These are phyloP conservation scores for Muntiacus reevesi DNA, from an alignment of 2,113 vertebrate genomes.

Conservation along the genomic window DNA sequence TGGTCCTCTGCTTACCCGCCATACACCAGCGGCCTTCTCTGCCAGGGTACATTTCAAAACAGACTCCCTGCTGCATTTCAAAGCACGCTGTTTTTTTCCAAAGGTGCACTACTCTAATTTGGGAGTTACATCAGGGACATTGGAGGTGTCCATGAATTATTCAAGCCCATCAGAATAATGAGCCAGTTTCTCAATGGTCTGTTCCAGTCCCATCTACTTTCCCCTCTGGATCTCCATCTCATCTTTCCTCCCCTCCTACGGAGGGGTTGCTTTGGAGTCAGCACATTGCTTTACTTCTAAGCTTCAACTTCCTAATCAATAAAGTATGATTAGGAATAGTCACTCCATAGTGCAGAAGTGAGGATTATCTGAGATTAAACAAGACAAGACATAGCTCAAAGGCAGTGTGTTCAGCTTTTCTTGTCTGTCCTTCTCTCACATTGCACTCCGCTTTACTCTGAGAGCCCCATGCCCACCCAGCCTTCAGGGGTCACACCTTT, in stretches of 20 bases:
- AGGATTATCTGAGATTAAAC: background rate
- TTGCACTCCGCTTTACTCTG: background rate
- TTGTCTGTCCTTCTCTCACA: background rate
- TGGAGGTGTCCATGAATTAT: background rate
- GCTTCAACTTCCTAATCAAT: background rate
- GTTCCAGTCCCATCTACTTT: background rate
- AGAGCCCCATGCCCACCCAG: background rate
- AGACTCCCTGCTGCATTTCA: background rate
- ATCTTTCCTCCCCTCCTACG: background rate
- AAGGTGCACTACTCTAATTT: background rate
- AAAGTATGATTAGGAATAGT: background rate
- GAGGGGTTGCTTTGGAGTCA: background rate
- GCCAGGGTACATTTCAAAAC: background rate
- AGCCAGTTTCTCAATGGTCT: background rate
- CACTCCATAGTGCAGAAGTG: background rate
- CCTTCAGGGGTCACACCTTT: background rate
- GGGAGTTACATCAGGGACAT: background rate
- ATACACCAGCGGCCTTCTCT: background rate
- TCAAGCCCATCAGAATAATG: background rate
- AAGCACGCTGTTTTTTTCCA: background rate
- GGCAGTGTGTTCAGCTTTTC: background rate
- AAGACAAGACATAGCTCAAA: background rate
- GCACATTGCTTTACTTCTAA: background rate
- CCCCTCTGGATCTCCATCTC: background rate
- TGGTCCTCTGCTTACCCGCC: rapidly evolving